Base-by-base conservation (phyloP, 2,113 vertebrate species). In the Sceloporus undulatus region DNA sequence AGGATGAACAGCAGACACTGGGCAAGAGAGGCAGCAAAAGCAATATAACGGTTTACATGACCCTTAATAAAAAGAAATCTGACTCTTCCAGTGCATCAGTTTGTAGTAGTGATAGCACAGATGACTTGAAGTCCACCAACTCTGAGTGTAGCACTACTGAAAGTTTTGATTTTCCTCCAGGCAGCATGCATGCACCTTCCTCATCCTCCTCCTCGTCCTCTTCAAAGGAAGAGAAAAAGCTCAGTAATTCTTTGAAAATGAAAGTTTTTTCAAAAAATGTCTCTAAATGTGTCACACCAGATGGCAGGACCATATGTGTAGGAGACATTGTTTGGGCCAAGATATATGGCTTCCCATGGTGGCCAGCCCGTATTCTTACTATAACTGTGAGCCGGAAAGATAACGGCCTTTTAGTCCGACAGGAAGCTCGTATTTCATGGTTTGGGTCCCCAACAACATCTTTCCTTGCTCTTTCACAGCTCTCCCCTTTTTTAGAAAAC, bases 251-350 rank as follows among this genome's bases (percentile, higher is more conserved):
- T 96, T 96, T 98, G 97, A 98, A 98, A 98, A 96, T 97, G 88
- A 96, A 98, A 78, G 97, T 98, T 89, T 99, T 98, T 97, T 99
- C 98, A 94, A 99, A 99, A 98, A 98, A 98, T 19, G 98, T 99
- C 95, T 98, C 98, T 90, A 99, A 99, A 84, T 98, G 98, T 92
- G 92, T 98, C 92, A 97, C 98, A 80, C 97, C 98, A 52, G 98
- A 99, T 96, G 98, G 98, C 94, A 98, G 98, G 94, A 98, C 97
- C 91, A 97, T 99, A 96, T 99, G 99, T 84, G 98, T 99, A 91
- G 98, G 99, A 91, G 99, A 99, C 97, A 99, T 99, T 92, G 99
- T 99, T 66, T 99, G 99, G 99, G 99, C 99, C 83, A 99, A 99
- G 97, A 99, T 99, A 90, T 99, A 98, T 40, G 99, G 99, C 95